A percentile compares a stretch with the other conserved stretches of the same genome.
These are phyloP conservation scores for Diarsia mendica DNA, from an alignment of 2,888 invertebrate species.

Conservation along the genomic window DNA sequence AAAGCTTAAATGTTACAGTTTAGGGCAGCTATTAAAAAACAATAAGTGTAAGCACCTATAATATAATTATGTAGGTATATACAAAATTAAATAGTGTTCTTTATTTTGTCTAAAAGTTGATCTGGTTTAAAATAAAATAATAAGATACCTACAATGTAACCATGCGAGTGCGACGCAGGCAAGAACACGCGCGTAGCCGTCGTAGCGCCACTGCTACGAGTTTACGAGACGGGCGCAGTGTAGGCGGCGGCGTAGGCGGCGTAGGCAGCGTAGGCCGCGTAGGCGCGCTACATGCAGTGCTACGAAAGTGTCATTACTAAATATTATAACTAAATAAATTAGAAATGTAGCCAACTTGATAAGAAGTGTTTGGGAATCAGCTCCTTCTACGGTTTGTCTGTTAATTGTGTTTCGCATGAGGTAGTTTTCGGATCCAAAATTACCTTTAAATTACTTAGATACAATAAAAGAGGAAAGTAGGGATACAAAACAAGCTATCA, in stretches of 20 bases:
- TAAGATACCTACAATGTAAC: neutral
- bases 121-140: neutral
- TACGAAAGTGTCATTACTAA: constrained; percentile 5
- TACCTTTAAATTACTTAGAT: neutral
- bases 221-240: neutral
- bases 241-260: neutral
- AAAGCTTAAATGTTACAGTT: constrained; percentile 84
- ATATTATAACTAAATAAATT: neutral
- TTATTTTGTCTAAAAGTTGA: neutral
- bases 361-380: neutral
- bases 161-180: neutral
- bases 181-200: constrained; percentile 6
- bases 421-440: constrained; percentile 4
- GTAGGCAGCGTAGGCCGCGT: constrained; percentile 7
- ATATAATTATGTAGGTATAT: neutral
- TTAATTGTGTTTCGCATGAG: constrained; percentile 5
- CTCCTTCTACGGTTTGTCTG: neutral
- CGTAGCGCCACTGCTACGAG: constrained; percentile 5
- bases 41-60: neutral
- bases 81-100: neutral
- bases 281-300: constrained; percentile 18
- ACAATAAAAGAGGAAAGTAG: neutral
- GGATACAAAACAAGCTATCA: neutral
- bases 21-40: constrained; percentile 74
- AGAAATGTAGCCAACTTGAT: neutral